Conservation (phyloP, 1,140 invertebrate genomes). For the Diorhabda carinulata region DNA sequence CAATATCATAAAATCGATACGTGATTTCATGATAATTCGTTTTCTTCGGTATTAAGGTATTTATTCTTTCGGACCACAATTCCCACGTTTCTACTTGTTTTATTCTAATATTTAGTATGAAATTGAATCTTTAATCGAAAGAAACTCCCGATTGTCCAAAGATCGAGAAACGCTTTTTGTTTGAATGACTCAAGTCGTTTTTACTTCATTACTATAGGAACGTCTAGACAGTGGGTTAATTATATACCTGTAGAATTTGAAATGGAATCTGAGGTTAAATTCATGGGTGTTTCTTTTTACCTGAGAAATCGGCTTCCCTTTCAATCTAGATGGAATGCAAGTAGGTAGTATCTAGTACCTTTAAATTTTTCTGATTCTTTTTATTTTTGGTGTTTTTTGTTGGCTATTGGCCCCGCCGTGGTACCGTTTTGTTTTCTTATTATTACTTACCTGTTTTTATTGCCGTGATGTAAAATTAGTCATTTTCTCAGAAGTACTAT, state of each 20-base stretch:
- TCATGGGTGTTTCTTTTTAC: not conserved
- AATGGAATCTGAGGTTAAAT: not conserved
- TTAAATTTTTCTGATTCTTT: not conserved
- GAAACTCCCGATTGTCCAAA: no score
- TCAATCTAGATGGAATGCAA: not conserved
- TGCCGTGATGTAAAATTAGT: not conserved
- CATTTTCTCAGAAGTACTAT: not conserved
- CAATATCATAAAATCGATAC: no score
- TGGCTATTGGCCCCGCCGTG: not conserved
- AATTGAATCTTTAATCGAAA: no score
- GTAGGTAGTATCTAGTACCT: not conserved
- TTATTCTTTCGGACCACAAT: no score
- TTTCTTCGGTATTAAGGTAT: no score
- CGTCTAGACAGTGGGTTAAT: not conserved
- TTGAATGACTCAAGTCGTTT: not conserved
- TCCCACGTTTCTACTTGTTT: no score
- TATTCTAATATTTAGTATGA: no score
- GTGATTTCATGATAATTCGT: no score
- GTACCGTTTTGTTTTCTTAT: slow-evolving; percentile 1
- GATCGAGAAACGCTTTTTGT: no score
- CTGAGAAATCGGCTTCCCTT: not conserved
- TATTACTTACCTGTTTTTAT: not conserved
- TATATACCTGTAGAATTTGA: slow-evolving; percentile 2
- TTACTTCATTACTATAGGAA: slow-evolving; percentile 1
- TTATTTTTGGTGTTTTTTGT: not conserved